Base-by-base conservation (phyloP, 1,140 invertebrate species). In the Akabosia matsudoensis region DNA sequence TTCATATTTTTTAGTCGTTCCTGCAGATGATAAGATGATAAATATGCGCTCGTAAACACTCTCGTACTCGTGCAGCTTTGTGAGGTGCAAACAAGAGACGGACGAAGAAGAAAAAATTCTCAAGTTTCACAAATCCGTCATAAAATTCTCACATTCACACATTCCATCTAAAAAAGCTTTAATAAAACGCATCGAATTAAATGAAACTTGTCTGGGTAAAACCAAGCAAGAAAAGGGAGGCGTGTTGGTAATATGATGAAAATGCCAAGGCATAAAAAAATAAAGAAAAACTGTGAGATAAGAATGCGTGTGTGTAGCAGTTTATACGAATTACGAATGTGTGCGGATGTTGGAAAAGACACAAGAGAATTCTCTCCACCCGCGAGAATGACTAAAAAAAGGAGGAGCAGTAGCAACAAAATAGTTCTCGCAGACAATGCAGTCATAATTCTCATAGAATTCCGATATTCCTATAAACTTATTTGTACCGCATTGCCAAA, bases 71-170 rank as follows among this genome's bases (percentile, higher is more conserved):
- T 18, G 18, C 37, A 10, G 37, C 18, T 45, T 56, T 10, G 22
- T 13, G 14, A 3, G 22, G 54, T 56, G 54, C 54, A 56, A 56
- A 56, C 54, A 56, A 56, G 54, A 16, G 22, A 24, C 14, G 54
- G 54, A 24, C 54, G n/a, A 56, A 10, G 54, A 56, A 56, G 3
- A 18, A n/a, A n/a, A 24, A 56, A 24, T 56, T 22, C 54, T 56
- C 54, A 56, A 16, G 54, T 56, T 56, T 56, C 54, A 56, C 54
- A 56, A 56, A 56, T 56, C 54, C 54, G 54, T 56, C 54, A 56
- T 56, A 56, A 56, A 56, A 56, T 56, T 56, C 54, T 56, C 54
- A 56, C 54, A 56, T 56, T 56, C 54, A 56, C 54, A 56, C 54
- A 56, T 56, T 56, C 54, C 54, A 56, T 56, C 54, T 56, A 56